phyloP scores from a whole-genome alignment of 2,113 vertebrate genomes.

The Limnothrissa miodon region DNA sequence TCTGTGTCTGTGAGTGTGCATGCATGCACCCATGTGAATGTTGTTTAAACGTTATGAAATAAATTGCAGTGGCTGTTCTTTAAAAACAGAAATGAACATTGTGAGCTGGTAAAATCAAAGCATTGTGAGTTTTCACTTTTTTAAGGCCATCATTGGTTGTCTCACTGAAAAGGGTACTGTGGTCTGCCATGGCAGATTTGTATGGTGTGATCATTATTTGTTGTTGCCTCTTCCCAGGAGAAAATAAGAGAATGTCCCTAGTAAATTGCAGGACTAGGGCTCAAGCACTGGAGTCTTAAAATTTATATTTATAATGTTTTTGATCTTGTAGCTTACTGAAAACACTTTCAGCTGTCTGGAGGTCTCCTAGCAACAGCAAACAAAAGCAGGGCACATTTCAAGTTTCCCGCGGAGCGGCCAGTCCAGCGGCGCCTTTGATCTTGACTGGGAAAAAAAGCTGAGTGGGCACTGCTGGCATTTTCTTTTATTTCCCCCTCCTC shows the following conservation, averaged over 20 bases:
- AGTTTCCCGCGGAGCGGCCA: slow-evolving; percentile 80
- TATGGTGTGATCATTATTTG: slow-evolving; percentile 55
- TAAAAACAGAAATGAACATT: neutral
- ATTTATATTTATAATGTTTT: slow-evolving; percentile 79
- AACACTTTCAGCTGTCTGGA: slow-evolving; percentile 74
- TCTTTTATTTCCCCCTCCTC: slow-evolving; percentile 70
- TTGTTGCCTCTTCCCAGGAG: slow-evolving; percentile 48
- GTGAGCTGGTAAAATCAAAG: slow-evolving; percentile 17
- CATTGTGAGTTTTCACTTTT: neutral
- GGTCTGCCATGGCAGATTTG: slow-evolving; percentile 9
- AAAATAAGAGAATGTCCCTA: slow-evolving; percentile 40
- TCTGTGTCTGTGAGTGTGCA: neutral
- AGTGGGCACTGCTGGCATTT: slow-evolving; percentile 81
- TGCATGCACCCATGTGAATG: neutral
- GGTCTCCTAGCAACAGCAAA: slow-evolving; percentile 82
- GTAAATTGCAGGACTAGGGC: slow-evolving; percentile 63
- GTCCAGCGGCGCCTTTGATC: slow-evolving; percentile 77
- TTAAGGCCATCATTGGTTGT: neutral
- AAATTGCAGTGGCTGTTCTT: neutral
- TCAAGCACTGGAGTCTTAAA: slow-evolving; percentile 70
- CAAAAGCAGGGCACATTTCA: slow-evolving; percentile 80
- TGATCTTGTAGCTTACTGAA: slow-evolving; percentile 75
- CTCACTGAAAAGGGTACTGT: slow-evolving; percentile 1
- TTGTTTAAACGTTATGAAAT: neutral
- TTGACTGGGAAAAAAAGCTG: slow-evolving; percentile 81